phyloP scores from a whole-genome alignment of 1,140 invertebrate genomes.

The Panagrolaimus sp. region DNA sequence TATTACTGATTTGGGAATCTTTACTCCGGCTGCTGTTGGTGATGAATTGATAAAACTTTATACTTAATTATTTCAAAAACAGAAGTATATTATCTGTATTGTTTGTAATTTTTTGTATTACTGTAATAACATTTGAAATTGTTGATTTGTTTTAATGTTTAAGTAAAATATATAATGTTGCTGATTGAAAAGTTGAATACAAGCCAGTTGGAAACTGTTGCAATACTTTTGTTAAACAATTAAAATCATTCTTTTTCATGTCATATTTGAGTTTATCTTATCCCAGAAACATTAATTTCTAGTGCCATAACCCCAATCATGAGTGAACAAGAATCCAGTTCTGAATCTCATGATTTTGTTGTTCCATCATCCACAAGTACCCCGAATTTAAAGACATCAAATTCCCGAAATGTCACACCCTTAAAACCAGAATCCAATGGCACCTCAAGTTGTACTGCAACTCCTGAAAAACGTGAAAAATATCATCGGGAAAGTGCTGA shows the following conservation, averaged over 20 bases:
- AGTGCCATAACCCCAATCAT: neutral
- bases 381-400: neutral
- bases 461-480: neutral
- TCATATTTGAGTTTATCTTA: too few species aligned
- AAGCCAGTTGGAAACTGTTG: neutral
- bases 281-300: too few species aligned
- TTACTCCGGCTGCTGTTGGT: constrained; percentile 89
- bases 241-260: neutral
- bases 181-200: neutral
- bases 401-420: too few species aligned
- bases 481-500: neutral
- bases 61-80: constrained; percentile 66
- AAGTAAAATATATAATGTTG: neutral
- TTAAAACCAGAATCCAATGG: neutral
- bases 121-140: constrained; percentile 14
- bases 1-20: constrained; percentile 87
- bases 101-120: constrained; percentile 3
- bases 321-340: neutral
- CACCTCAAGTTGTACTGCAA: constrained; percentile 5
- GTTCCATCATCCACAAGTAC: neutral
- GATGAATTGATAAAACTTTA: constrained; percentile 94
- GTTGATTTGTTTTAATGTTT: neutral
- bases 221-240: neutral
- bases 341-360: neutral
- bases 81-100: too few species aligned